Base-by-base conservation (phyloP, 2,888 invertebrate species). In the Gerris lacustris region DNA sequence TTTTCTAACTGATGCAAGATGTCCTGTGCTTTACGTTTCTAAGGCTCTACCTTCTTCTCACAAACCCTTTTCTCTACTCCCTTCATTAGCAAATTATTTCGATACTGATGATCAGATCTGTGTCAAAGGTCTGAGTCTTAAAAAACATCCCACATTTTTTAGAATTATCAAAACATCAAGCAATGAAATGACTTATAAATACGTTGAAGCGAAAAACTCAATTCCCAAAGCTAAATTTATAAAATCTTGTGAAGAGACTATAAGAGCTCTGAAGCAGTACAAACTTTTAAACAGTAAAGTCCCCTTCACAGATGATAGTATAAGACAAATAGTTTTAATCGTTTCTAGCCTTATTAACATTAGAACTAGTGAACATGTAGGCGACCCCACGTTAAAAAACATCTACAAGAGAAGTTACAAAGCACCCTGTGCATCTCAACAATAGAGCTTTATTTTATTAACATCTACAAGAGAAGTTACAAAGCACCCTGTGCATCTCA, bases 401-500 rank as follows among this genome's bases (percentile, higher is more conserved):
- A 64, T 64, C 18, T 17, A 64, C 17, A 64, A 17, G 17, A n/a
- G 64, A 64, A 64, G 64, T 31, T 64, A 64, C 17, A n/a, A 64
- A 31, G 64, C 64, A n/a, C 64, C 64, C 17, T 64, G 55, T 55
- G 15, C 55, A 55, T 31, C 31, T 31, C 31, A 31, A 31, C 31
- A 31, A 31, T 31, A 31, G 31, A 31, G 31, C 31, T 31, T 31
- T 31, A 31, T 31, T 31, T 31, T 31, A 31, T 31, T 31, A 64
- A 64, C 1, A 64, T 64, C 18, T 17, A 64, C 17, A 64, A 17
- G 17, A n/a, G 64, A 64, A 64, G 64, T 31, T 64, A 64, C 5
- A n/a, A 64, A 31, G 64, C 64, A n/a, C 64, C 64, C 17, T 64
- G 55, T 55, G 15, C 55, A 55, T 31, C 31, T 31, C 31, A 31